Percentiles rank a stretch among this genome's conserved stretches.
Conservation (phyloP, 2,888 invertebrate genomes). For the Cryptus armator region DNA sequence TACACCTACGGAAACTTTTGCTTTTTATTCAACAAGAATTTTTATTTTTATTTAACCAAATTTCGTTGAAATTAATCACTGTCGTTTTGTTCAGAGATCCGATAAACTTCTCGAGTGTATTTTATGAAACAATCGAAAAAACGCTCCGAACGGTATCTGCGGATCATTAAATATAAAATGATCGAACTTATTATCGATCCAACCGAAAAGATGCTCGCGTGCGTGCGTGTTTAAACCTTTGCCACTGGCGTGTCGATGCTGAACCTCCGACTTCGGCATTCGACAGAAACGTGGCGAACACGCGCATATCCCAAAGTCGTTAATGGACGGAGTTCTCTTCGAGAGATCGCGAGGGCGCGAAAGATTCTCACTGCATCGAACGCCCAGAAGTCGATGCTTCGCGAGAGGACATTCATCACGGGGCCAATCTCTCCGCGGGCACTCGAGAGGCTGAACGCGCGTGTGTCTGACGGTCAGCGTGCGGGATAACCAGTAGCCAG, state of each 20-base stretch:
- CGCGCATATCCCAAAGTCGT: constrained; percentile 46
- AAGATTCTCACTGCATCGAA: constrained; percentile 52
- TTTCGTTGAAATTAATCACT: neutral
- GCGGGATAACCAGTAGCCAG: constrained; percentile 68
- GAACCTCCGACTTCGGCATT: constrained; percentile 4
- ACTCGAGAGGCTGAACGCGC: neutral
- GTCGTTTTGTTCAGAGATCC: too few species aligned
- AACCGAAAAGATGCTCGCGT: constrained; percentile 47
- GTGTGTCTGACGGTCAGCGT: constrained; percentile 14
- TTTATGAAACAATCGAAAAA: neutral
- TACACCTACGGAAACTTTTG: neutral
- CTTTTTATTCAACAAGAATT: neutral
- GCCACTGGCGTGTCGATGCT: constrained; percentile 47
- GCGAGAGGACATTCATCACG: constrained; percentile 69
- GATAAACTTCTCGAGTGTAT: too few species aligned
- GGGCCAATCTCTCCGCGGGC: constrained; percentile 46
- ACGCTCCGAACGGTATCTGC: neutral
- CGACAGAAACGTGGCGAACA: constrained; percentile 42
- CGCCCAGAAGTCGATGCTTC: constrained; percentile 60
- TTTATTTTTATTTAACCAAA: neutral
- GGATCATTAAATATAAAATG: neutral
- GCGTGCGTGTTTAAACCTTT: constrained; percentile 38
- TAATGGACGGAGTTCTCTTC: constrained; percentile 50
- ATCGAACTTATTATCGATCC: constrained; percentile 1
- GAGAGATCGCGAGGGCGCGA: constrained; percentile 51